A percentile compares a stretch with the other conserved stretches of the same genome.
Conservation (phyloP, 2,113 vertebrate genomes). For the Lethenteron reissneri region DNA sequence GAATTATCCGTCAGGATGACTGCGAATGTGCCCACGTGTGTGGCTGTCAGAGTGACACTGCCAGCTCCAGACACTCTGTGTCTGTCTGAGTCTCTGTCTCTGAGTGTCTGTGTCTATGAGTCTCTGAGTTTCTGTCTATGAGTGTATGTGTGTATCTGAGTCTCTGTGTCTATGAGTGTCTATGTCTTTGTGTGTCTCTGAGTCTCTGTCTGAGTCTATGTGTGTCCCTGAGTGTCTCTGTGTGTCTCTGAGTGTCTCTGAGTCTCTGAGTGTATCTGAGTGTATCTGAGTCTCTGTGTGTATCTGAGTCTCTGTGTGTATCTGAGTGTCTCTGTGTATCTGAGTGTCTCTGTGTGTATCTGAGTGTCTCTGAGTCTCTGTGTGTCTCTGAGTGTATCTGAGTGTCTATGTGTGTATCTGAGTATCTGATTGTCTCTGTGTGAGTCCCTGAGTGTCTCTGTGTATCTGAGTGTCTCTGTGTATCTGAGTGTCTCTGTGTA, state of each 20-base stretch:
- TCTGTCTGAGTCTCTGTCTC: neutral
- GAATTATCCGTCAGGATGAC: too few relatives aligned
- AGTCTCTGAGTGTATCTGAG: neutral
- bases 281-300: neutral
- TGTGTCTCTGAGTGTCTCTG: neutral
- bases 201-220: neutral
- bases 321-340: too few relatives aligned
- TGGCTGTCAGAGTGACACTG: neutral
- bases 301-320: neutral
- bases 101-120: neutral
- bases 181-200: neutral
- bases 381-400: neutral
- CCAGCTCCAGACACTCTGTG: neutral
- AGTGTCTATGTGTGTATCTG: too few relatives aligned
- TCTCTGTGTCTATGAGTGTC: neutral
- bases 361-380: neutral
- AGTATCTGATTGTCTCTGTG: neutral
- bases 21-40: neutral
- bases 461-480: neutral
- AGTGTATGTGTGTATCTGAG: neutral
- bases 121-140: neutral
- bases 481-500: too few relatives aligned
- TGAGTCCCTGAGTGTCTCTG: neutral
- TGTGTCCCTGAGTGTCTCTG: neutral
- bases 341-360: neutral